Conservation (phyloP, 2,113 vertebrate genomes). For the Pelecanus crispus region DNA sequence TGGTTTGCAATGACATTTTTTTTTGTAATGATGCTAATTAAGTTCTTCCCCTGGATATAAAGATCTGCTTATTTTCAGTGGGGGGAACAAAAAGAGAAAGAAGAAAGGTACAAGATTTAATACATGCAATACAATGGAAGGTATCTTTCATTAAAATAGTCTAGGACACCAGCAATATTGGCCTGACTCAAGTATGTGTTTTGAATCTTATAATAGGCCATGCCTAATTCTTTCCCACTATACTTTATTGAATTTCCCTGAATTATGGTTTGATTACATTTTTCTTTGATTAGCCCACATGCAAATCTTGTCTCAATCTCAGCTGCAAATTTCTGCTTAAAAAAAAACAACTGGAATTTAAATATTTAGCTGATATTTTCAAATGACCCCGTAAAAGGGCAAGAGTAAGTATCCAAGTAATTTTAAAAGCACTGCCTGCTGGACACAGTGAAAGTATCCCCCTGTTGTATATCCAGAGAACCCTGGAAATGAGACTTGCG, state of each 20-base stretch:
- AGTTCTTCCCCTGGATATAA: not conserved
- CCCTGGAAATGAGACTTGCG: not conserved
- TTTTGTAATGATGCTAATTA: not conserved
- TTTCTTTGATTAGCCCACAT: not conserved
- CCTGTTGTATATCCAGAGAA: not conserved
- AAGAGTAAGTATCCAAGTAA: not conserved
- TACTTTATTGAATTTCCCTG: not conserved
- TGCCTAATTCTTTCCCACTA: not conserved
- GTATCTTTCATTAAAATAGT: not conserved
- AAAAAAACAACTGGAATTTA: not conserved
- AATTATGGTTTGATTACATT: not conserved
- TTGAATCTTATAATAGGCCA: not conserved
- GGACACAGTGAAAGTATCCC: not conserved
- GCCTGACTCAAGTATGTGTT: fast-evolving
- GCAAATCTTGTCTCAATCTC: not conserved
- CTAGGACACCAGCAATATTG: not conserved
- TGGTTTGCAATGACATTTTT: not conserved
- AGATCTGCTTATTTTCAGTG: not conserved
- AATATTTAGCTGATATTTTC: not conserved
- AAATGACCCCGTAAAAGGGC: not conserved
- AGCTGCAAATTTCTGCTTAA: not conserved
- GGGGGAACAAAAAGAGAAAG: not conserved
- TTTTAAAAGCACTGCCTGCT: not conserved
- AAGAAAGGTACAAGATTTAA: not conserved
- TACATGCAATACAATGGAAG: fast-evolving